Evolutionary conservation across 2,888 invertebrate genomes (phyloP).

Genomic region (Zaprionus bogoriensis): DNA sequence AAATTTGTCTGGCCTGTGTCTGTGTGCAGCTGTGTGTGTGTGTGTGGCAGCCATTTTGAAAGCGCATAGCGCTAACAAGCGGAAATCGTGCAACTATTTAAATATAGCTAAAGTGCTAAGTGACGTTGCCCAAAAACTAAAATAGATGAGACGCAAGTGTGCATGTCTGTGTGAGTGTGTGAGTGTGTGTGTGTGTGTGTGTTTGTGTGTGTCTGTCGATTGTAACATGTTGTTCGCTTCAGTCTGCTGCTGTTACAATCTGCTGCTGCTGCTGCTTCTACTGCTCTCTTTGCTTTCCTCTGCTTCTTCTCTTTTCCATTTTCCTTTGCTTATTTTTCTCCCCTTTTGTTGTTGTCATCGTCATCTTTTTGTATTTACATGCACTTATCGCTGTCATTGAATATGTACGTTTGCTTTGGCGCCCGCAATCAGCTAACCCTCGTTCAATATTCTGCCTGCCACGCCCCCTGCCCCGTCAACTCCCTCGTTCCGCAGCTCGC

Average conservation of each 20-base stretch:
- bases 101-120: constrained; percentile 65
- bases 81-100: constrained; percentile 78
- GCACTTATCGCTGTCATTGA: constrained; percentile 78
- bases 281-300: not conserved
- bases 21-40: constrained; percentile 5
- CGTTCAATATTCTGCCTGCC: not conserved
- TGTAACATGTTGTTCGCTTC: constrained; percentile 24
- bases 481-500: not conserved
- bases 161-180: constrained; percentile 23
- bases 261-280: not conserved
- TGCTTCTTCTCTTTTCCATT: not conserved
- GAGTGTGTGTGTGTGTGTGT: constrained; percentile 7
- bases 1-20: constrained; percentile 20
- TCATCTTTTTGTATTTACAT: constrained; percentile 66
- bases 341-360: constrained; percentile 1
- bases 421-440: constrained; percentile 3
- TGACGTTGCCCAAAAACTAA: constrained; percentile 58
- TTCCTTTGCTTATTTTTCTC: not conserved
- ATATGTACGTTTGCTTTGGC: constrained; percentile 67
- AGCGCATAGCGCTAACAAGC: constrained; percentile 69
- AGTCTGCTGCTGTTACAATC: constrained; percentile 26
- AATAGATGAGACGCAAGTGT: constrained; percentile 69
- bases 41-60: constrained; percentile 65
- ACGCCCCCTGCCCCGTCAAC: not conserved
- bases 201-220: constrained; percentile 8